Conservation (phyloP, 2,888 invertebrate species). For the Ornithoptera alexandrae region DNA sequence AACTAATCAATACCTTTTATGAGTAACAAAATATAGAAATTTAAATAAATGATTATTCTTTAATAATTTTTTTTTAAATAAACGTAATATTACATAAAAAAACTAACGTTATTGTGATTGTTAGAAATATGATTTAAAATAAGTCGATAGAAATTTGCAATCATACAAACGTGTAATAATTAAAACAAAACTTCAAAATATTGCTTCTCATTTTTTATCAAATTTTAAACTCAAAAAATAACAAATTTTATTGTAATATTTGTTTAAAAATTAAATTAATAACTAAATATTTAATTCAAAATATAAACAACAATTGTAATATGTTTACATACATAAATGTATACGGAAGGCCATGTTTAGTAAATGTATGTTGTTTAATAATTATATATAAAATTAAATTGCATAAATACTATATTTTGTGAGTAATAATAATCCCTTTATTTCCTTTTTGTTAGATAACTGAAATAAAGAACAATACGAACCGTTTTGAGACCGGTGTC, state of each 20-base stretch:
- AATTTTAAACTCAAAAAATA: not conserved
- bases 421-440: not conserved
- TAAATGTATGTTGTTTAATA: not conserved
- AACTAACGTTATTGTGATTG: no score
- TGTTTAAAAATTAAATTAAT: not conserved
- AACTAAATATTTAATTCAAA: not conserved
- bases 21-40: no score
- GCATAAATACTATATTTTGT: not conserved
- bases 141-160: not conserved
- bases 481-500: constrained; percentile 77
- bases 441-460: constrained; percentile 22
- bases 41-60: no score
- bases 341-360: not conserved
- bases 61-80: no score
- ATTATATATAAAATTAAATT: not conserved
- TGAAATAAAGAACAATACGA: constrained; percentile 30
- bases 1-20: no score
- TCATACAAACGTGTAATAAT: not conserved
- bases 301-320: not conserved
- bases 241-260: not conserved
- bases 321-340: not conserved
- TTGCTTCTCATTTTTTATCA: not conserved
- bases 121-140: no score
- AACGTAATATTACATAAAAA: no score
- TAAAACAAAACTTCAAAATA: not conserved